These are phyloP conservation scores for Acanthaster planci DNA, from an alignment of 35 echinoderm and acorn worm genomes.

Conservation along the genomic window DNA sequence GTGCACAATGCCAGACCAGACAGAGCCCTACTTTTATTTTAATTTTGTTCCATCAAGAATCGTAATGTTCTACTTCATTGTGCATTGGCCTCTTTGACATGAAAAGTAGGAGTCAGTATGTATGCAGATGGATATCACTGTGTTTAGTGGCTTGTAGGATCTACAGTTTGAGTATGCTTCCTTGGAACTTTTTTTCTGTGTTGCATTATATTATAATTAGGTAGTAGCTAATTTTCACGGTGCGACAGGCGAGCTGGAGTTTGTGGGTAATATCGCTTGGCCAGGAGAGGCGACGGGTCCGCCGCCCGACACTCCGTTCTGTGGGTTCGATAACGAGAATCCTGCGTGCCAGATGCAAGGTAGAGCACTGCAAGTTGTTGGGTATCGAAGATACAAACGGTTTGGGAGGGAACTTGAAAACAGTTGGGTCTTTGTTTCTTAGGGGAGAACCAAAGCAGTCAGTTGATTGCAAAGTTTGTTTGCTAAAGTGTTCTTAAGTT, in stretches of 20 bases:
- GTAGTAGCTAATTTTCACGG: constrained; percentile 82
- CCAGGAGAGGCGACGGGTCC: constrained; percentile 54
- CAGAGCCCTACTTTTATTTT: too few species aligned
- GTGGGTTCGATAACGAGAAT: constrained; percentile 84
- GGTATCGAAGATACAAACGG: background rate
- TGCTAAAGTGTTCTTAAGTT: background rate
- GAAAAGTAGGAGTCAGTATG: too few species aligned
- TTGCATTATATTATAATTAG: constrained; percentile 15
- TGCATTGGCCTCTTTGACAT: too few species aligned
- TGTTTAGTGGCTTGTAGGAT: background rate
- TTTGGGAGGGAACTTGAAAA: background rate
- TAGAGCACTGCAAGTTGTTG: background rate
- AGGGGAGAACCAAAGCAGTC: background rate
- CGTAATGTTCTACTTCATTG: too few species aligned
- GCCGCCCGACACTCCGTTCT: constrained; percentile 67
- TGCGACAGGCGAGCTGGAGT: constrained; percentile 45
- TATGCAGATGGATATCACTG: background rate
- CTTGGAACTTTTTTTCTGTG: background rate
- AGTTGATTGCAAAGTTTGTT: background rate
- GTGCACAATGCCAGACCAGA: too few species aligned
- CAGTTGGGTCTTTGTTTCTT: background rate
- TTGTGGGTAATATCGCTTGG: constrained; percentile 52
- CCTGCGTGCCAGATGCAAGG: constrained; percentile 49
- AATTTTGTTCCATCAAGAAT: too few species aligned
- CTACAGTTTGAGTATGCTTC: background rate